phyloP scores from a whole-genome alignment of 2,888 invertebrate genomes.

The Amiota mariae region DNA sequence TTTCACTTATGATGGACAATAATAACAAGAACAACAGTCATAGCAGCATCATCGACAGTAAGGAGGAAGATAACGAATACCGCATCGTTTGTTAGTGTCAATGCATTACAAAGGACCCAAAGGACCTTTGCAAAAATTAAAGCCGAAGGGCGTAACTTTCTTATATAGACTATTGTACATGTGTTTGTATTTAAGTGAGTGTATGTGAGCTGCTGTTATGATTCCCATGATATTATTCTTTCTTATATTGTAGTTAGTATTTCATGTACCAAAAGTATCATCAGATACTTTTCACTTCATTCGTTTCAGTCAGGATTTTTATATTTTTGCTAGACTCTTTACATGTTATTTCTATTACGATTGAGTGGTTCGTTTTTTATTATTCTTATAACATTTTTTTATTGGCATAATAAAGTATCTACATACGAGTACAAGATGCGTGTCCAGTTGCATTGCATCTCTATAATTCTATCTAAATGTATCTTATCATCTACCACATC shows the following conservation, averaged over 20 bases:
- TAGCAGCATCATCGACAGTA: not conserved
- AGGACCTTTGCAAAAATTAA: constrained; percentile 39
- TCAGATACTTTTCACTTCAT: no score
- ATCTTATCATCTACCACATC: no score
- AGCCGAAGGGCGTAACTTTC: not conserved
- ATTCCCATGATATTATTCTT: constrained; percentile 46
- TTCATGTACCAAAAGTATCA: no score
- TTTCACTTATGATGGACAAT: constrained; percentile 41
- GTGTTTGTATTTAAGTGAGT: not conserved
- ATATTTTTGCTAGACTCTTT: not conserved
- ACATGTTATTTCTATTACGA: not conserved
- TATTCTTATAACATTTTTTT: not conserved
- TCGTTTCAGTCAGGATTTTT: no score
- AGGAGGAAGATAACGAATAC: constrained; percentile 38
- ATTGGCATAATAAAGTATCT: constrained; percentile 3
- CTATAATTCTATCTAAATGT: not conserved
- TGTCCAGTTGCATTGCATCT: not conserved
- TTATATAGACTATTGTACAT: constrained; percentile 20
- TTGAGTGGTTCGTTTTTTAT: not conserved
- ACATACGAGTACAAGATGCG: no score
- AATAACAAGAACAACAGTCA: constrained; percentile 40
- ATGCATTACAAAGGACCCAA: constrained; percentile 44
- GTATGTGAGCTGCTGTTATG: constrained; percentile 30
- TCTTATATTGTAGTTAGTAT: constrained; percentile 38
- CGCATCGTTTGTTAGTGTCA: constrained; percentile 50